Base-by-base conservation (phyloP, 2,797 vertebrate genomes). In the Philypnodon macrostomus region DNA sequence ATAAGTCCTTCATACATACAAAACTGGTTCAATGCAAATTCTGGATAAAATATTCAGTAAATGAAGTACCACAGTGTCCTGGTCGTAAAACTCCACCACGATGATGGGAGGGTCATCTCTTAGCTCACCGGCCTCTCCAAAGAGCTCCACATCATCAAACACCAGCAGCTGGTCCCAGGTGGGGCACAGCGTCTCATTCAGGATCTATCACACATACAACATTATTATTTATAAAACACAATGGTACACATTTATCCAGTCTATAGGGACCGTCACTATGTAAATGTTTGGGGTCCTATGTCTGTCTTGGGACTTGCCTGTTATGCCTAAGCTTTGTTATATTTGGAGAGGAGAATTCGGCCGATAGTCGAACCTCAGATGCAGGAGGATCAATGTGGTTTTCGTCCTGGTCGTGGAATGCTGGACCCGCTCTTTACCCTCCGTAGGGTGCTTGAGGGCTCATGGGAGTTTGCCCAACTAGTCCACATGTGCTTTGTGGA, bases 91-190 rank as follows among this genome's bases (percentile, higher is more conserved):
- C 79, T 98, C 96, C 0, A 98, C 91, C 58, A 98, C 95, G 11
- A 97, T 94, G 69, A 98, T 97, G 2, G 96, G 96, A 2, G 96
- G 96, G 30, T 98, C 96, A 0, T 98, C 94, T 36, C 96, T 80
- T 77, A 98, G 80, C 84, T 98, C 96, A 0, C 91, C 85, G 32
- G 92, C 94, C 64, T 97, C 95, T 1, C 96, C 96, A 0, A 94
- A 98, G 2, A 98, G 88, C 74, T 98, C 95, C 72, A 98, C 89
- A 0, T 95, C 90, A 55, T 98, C 91, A 0, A 97, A 98, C 40
- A 98, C 93, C 84, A 98, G 79, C 62, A 98, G 88, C 65, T 98
- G 95, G 81, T 98, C 96, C 95, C 96, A 98, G 1, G 96, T 98
- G 0, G 96, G 96, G 46, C 95, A 98, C 2, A 98, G 88, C 0